A percentile compares a stretch with the other conserved stretches of the same genome.
These are phyloP conservation scores for Himantopus leucocephalus DNA, from an alignment of 2,113 vertebrate species.

Conservation along the genomic window DNA sequence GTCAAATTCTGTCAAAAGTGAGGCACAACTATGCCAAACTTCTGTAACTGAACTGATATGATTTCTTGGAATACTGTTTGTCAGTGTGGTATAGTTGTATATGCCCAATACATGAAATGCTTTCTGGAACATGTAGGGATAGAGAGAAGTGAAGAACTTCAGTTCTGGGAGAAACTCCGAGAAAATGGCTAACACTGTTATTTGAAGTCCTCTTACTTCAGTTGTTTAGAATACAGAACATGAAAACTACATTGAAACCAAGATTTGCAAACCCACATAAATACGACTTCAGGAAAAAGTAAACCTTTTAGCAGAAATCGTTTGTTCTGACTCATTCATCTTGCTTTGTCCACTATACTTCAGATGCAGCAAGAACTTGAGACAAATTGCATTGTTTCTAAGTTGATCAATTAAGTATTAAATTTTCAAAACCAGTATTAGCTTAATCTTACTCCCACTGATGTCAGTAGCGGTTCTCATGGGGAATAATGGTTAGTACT, in stretches of 20 bases:
- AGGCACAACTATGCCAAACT: not conserved
- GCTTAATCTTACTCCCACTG: not conserved
- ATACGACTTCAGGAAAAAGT: not conserved
- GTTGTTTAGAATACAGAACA: not conserved
- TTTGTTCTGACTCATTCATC: not conserved
- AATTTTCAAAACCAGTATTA: not conserved
- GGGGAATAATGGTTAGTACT: not conserved
- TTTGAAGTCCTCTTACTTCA: not conserved
- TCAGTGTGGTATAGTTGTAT: not conserved
- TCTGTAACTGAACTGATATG: not conserved
- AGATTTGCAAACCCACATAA: not conserved
- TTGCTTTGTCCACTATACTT: not conserved
- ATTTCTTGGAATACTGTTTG: not conserved
- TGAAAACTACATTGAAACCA: not conserved
- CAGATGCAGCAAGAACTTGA: not conserved
- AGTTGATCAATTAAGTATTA: not conserved
- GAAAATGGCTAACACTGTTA: not conserved
- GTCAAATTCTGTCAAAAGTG: not conserved
- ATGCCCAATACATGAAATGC: not conserved
- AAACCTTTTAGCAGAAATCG: not conserved
- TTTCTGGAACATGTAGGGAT: not conserved
- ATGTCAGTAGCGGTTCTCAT: not conserved
- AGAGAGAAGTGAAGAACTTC: not conserved
- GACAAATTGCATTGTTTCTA: not conserved
- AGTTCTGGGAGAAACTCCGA: not conserved